phyloP scores from a whole-genome alignment of 1,140 invertebrate species.

The Sminthurides bifidus region DNA sequence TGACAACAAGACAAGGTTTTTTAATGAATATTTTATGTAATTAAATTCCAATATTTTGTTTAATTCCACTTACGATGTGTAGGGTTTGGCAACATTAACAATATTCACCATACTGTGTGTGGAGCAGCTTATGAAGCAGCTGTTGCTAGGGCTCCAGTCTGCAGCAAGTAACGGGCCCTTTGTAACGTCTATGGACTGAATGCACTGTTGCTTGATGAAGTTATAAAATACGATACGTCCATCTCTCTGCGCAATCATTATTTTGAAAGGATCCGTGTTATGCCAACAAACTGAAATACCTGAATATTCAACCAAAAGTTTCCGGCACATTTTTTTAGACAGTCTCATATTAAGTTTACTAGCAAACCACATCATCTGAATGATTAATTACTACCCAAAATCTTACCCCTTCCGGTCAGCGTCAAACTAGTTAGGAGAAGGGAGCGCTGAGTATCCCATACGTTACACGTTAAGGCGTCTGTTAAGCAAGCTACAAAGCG shows the following conservation, averaged over 20 bases:
- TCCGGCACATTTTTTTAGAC: background rate
- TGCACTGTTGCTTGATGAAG: slow-evolving; percentile 11
- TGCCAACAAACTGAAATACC: slow-evolving; percentile 14
- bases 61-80: slow-evolving; percentile 1
- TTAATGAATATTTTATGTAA: background rate
- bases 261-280: slow-evolving; percentile 14
- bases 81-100: slow-evolving; percentile 9
- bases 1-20: background rate
- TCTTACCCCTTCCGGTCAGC: background rate
- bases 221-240: slow-evolving; percentile 17
- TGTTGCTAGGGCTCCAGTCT: slow-evolving; percentile 12
- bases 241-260: slow-evolving; percentile 15
- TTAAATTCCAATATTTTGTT: background rate
- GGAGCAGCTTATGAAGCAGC: slow-evolving; percentile 2
- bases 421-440: background rate
- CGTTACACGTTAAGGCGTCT: slow-evolving; percentile 4
- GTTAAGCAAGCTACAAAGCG: slow-evolving; percentile 1
- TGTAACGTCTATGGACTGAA: slow-evolving; percentile 9
- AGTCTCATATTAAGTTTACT: no score
- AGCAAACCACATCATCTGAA: background rate
- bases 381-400: no score
- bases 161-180: slow-evolving; percentile 2
- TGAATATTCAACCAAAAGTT: slow-evolving; percentile 2
- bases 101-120: background rate
- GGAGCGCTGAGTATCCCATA: slow-evolving; percentile 5